Base-by-base conservation (phyloP, 2,113 vertebrate species). In the Hippocampus zosterae region DNA sequence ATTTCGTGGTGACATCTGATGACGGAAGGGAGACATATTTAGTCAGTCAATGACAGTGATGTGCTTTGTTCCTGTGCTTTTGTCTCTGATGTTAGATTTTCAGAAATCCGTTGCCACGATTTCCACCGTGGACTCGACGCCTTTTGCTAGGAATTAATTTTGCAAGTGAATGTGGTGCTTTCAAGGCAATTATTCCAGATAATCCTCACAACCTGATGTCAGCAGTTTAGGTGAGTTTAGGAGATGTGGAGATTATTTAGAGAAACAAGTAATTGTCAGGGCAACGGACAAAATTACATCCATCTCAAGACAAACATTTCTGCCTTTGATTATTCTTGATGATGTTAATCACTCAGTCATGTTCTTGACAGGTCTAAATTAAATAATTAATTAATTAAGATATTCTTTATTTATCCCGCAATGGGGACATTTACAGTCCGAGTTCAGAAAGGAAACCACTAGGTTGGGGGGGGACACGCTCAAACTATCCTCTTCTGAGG, bases 1-100 rank as follows among this genome's bases (percentile, higher is more conserved):
- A 52, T 37, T 52, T 42, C 8, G 69, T 48, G 62, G 60, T 33
- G 66, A 56, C 56, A 62, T 71, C 50, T 71, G 67, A 27, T 71
- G 12, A 61, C 5, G 61, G 12, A 57, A 52, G 48, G 21, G 27
- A 70, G 19, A 46, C 40, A 55, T 33, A 55, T 8, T 55, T 11
- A 48, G 44, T 68, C 40, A 52, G 65, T 46, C 1, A 37, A 2
- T 60, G 59, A 42, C 59, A 42, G 41, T 3, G 61, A 50, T 23
- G 52, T 55, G 52, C 52, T 55, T 55, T n/a, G 52, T 55, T 55
- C 0, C 8, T 23, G 9, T 70, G 52, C 37, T 27, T 65, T 27
- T 15, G 33, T 60, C 57, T 33, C 27, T 33, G 13, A 46, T 65
- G 21, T 46, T 16, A 25, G 21, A 15, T 21, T 50, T 63, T 68